Base-by-base conservation (phyloP, 1,140 invertebrate species). In the Orius laevigatus region DNA sequence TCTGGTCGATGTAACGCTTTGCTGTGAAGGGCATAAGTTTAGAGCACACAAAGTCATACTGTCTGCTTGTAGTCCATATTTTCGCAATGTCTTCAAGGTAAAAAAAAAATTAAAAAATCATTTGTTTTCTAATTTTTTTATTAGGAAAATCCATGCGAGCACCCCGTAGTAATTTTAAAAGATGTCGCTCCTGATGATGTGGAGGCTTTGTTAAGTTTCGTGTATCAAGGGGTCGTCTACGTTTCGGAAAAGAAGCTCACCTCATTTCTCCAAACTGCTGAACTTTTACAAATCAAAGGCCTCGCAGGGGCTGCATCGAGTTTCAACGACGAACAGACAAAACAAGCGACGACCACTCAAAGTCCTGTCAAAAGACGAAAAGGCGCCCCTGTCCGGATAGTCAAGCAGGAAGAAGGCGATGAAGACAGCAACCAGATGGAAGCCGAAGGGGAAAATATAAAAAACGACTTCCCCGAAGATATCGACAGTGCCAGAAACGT, bases 211-310 rank as follows among this genome's bases (percentile, higher is more conserved):
- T 65, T 86, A 52, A 78, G 84, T 60, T 86, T 85, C 62, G 84
- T 86, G 76, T 89, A 89, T 60, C 73, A 78, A 62, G 88, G 88
- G 48, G 86, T 91, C 67, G 87, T 92, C 6, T 90, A 89, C 63
- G 85, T 93, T 46, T 79, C 84, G 53, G 82, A 90, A 62, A 83
- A 85, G 51, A 84, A 90, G 59, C 66, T 92, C 56, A 75, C 84
- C 55, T 79, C 82, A 10, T 86, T 92, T 69, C 66, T 93, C 51
- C 77, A 84, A 58, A 90, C 85, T 51, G 87, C 88, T 38, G 85
- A 90, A 63, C 70, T 85, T 55, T 69, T 91, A 55, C 81, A 89
- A 68, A 84, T 91, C 54, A 83, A 87, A 66, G 87, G 86, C 52
- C 70, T 91, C 53, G 85, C 85, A 38, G 77, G 79, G 52, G 69